Percentiles rank a stretch among this genome's conserved stretches.
These are phyloP conservation scores for Artibeus lituratus DNA, from an alignment of 2,797 vertebrate species.

Conservation along the genomic window DNA sequence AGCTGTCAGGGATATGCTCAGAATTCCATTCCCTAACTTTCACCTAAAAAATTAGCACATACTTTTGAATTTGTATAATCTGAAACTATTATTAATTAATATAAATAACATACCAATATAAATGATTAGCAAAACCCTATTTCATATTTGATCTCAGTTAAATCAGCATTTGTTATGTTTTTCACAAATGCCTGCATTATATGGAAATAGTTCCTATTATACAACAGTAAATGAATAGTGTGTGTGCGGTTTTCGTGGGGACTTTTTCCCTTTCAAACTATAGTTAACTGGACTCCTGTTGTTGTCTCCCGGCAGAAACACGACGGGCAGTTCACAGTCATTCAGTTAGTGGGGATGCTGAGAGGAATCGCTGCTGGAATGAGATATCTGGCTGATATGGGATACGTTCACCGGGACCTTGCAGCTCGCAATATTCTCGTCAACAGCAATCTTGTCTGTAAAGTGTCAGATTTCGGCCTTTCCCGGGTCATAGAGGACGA, in stretches of 20 bases:
- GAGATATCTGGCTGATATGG: slow-evolving; percentile 98
- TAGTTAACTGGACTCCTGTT: slow-evolving; percentile 57
- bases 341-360: slow-evolving; percentile 98
- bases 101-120: background rate
- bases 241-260: background rate
- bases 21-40: background rate
- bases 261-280: background rate
- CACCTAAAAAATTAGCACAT: background rate
- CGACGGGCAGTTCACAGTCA: slow-evolving; percentile 98
- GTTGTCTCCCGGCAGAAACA: slow-evolving; percentile 89
- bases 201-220: background rate
- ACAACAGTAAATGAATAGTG: background rate
- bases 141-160: background rate
- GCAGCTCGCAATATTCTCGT: slow-evolving; percentile 98
- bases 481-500: slow-evolving; percentile 99
- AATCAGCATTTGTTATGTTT: background rate
- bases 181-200: background rate
- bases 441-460: slow-evolving; percentile 99
- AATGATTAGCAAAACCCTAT: background rate
- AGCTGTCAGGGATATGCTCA: background rate
- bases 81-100: background rate
- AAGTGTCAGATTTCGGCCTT: slow-evolving; percentile 99
- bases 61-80: background rate
- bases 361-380: slow-evolving; percentile 98
- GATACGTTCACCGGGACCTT: slow-evolving; percentile 98